These are phyloP conservation scores for Leptodactylus fuscus DNA, from an alignment of 2,113 vertebrate species.

Conservation along the genomic window DNA sequence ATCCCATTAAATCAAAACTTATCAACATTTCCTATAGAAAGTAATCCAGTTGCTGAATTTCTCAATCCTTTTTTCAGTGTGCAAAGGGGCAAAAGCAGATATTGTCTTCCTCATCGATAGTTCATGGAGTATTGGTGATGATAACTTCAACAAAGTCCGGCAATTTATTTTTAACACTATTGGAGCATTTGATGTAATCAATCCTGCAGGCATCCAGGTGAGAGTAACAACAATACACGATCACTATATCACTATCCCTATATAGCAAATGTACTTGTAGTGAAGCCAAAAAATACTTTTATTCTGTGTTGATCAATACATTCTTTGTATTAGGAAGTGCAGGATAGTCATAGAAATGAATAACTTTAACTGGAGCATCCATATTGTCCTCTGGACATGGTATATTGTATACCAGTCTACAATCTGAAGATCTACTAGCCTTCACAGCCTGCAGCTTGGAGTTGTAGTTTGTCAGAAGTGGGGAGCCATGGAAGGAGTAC, in stretches of 20 bases:
- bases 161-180: constrained; percentile 89
- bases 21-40: background rate
- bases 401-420: background rate
- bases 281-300: background rate
- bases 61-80: constrained; percentile 76
- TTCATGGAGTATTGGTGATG: constrained; percentile 98
- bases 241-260: too few species aligned
- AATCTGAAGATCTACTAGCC: background rate
- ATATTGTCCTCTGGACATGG: too few species aligned
- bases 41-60: background rate
- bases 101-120: constrained; percentile 97
- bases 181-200: constrained; percentile 88
- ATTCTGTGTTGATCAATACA: background rate
- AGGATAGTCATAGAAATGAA: background rate
- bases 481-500: background rate
- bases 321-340: too few species aligned
- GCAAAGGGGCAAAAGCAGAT: constrained; percentile 96
- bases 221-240: constrained; percentile 50
- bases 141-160: constrained; percentile 94
- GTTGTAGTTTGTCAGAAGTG: background rate
- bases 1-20: background rate
- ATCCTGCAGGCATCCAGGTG: constrained; percentile 93
- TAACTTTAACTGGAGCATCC: too few species aligned
- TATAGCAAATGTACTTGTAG: background rate
- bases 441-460: background rate